A percentile compares a stretch with the other conserved stretches of the same genome.
Conservation (phyloP, 1,140 invertebrate genomes). For the Whitmania pigra region DNA sequence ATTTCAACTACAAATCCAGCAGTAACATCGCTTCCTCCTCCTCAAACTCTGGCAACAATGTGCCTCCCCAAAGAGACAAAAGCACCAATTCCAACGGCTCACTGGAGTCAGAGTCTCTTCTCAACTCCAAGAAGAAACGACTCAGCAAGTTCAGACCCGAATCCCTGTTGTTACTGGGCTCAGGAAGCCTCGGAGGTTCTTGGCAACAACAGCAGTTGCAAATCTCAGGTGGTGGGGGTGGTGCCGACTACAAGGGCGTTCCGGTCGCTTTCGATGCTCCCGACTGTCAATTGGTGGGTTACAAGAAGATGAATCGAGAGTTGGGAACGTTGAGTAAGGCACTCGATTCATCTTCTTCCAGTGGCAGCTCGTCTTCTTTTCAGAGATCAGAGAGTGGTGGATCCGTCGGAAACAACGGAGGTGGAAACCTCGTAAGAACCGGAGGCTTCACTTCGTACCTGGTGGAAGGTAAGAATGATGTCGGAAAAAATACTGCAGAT, state of each 20-base stretch:
- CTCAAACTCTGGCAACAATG: neutral
- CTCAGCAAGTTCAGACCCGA: conserved; percentile 9
- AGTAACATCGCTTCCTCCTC: neutral
- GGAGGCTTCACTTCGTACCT: neutral
- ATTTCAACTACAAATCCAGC: neutral
- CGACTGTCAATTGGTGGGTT: conserved; percentile 36
- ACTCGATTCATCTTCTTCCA: neutral
- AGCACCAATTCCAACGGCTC: conserved; percentile 3
- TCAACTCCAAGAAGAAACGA: neutral
- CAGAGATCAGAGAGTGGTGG: neutral
- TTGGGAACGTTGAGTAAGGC: conserved; percentile 36
- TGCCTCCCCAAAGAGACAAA: neutral
- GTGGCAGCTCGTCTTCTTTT: neutral
- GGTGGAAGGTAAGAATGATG: neutral
- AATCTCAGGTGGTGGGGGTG: neutral
- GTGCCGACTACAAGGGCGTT: neutral
- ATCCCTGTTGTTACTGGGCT: neutral
- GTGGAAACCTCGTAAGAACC: neutral
- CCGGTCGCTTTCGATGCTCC: conserved; percentile 15
- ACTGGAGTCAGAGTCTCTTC: neutral
- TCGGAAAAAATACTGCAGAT: neutral
- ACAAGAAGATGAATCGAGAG: conserved; percentile 33
- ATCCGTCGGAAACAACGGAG: neutral
- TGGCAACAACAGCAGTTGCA: conserved; percentile 6
- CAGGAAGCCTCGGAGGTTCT: neutral